A percentile compares a stretch with the other conserved stretches of the same genome.
Conservation (phyloP, 2,113 vertebrate genomes). For the Charina bottae region DNA sequence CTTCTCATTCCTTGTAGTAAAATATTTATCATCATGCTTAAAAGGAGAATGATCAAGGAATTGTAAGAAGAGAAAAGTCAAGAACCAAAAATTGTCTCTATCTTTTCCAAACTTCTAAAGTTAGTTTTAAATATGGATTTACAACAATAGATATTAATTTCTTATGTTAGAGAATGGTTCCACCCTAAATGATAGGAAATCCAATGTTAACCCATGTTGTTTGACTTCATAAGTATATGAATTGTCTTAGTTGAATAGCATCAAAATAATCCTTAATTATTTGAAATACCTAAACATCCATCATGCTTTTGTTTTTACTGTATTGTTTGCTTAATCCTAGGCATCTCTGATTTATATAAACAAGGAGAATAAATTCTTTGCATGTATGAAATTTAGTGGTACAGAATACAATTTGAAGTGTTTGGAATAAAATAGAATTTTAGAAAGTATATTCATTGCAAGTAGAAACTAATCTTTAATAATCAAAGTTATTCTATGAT, state of each 20-base stretch:
- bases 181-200: neutral
- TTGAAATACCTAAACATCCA: neutral
- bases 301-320: neutral
- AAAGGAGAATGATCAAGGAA: neutral
- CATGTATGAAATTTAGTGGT: neutral
- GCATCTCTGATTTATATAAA: neutral
- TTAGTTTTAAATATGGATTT: neutral
- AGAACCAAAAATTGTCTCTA: neutral
- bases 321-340: neutral
- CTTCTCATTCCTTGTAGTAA: neutral
- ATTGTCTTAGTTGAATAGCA: neutral
- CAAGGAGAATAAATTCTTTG: neutral
- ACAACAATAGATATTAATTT: neutral
- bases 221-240: neutral
- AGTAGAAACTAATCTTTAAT: neutral
- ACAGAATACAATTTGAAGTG: neutral
- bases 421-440: neutral
- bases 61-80: neutral
- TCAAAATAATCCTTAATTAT: neutral
- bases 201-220: neutral
- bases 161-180: neutral
- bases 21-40: neutral
- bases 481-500: neutral
- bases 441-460: neutral
- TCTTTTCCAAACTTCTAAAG: neutral